phyloP scores from a whole-genome alignment of 2,113 vertebrate species.

The Naja naja region DNA sequence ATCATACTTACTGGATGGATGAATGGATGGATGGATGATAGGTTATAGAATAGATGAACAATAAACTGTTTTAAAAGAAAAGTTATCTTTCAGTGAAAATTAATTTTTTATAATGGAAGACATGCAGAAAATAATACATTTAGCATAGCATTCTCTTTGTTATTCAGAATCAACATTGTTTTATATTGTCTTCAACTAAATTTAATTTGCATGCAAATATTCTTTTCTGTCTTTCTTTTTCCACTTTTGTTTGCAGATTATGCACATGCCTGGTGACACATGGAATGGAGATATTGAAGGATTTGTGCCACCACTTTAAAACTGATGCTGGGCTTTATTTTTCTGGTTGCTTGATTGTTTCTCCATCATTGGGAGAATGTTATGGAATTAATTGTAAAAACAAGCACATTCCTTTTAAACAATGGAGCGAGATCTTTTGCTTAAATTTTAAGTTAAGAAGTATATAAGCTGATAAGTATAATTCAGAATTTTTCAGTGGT shows the following conservation, averaged over 20 bases:
- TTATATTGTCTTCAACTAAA: neutral
- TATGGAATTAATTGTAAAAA: neutral
- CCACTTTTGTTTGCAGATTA: neutral
- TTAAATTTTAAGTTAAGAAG: neutral
- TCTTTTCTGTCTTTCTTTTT: neutral
- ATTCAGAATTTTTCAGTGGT: neutral
- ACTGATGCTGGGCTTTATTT: neutral
- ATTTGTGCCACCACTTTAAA: neutral
- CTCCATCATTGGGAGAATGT: neutral
- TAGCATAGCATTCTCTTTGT: neutral
- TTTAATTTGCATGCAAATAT: neutral
- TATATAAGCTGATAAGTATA: neutral
- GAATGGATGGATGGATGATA: too few relatives aligned
- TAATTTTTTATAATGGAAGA: neutral
- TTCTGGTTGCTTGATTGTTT: neutral
- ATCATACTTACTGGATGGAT: too few relatives aligned
- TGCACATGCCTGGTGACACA: neutral
- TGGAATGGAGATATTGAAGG: neutral
- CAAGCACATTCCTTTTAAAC: neutral
- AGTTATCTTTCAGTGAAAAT: neutral
- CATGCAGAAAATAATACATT: neutral
- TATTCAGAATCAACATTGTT: neutral
- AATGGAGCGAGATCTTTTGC: neutral
- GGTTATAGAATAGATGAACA: neutral
- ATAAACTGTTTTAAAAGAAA: neutral